phyloP scores from a whole-genome alignment of 37 sponge, comb jelly and placozoan species.

The Theonella swinhoei region DNA sequence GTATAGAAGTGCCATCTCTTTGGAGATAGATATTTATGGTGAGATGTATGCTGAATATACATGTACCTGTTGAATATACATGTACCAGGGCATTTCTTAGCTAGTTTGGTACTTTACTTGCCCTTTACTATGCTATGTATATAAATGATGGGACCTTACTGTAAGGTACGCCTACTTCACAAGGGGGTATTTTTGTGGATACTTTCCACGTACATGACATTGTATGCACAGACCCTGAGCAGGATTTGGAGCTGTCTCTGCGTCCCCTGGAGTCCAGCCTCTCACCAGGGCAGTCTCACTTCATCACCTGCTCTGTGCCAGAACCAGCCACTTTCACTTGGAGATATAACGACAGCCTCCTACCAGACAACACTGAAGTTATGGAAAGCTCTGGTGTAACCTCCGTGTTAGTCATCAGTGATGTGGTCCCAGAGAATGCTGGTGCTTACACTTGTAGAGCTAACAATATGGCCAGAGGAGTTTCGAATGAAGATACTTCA shows the following conservation, averaged over 20 bases:
- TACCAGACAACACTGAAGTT: conserved; percentile 1
- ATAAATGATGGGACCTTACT: no score
- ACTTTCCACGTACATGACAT: not conserved
- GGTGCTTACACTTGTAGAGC: conserved; percentile 48
- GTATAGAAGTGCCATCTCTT: not conserved
- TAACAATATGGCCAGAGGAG: not conserved
- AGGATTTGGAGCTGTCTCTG: conserved; percentile 20
- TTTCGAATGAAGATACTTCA: conserved; percentile 27
- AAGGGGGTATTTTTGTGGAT: not conserved
- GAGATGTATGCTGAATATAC: not conserved
- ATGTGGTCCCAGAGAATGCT: not conserved
- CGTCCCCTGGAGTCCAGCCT: conserved; percentile 4
- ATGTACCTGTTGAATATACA: no score
- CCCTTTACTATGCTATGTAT: no score
- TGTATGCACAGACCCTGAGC: conserved; percentile 17
- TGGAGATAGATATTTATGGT: conserved; percentile 37
- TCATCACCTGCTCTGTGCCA: not conserved
- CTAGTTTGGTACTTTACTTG: no score
- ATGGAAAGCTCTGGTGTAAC: not conserved
- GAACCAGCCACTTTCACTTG: conserved; percentile 21
- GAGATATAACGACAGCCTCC: conserved; percentile 30
- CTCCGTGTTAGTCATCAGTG: not conserved
- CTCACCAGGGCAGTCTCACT: conserved; percentile 2
- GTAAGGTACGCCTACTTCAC: not conserved
- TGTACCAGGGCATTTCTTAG: no score